Conservation (phyloP, 2,113 vertebrate genomes). For the Aix galericulata region DNA sequence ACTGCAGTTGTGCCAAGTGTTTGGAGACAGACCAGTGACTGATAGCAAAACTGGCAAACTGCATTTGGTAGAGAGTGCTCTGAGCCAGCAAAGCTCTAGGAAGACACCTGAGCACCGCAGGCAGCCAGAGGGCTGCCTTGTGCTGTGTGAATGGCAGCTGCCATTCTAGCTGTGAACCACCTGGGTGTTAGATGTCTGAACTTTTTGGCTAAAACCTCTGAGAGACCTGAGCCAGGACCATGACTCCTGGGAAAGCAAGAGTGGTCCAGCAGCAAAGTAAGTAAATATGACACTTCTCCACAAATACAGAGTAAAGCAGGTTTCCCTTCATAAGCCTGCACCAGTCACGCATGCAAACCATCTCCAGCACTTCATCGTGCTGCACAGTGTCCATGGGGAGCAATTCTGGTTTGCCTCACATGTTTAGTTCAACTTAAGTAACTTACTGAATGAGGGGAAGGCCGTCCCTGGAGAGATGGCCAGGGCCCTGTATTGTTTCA, state of each 20-base stretch:
- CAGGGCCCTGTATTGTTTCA: not conserved
- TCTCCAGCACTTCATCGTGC: not conserved
- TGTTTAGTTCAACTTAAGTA: not conserved
- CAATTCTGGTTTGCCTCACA: not conserved
- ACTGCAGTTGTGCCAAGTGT: not conserved
- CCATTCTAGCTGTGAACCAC: not conserved
- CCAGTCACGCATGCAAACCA: not conserved
- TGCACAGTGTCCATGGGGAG: not conserved
- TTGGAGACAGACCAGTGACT: not conserved
- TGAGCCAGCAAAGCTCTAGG: not conserved
- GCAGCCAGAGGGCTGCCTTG: not conserved
- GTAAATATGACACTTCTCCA: not conserved
- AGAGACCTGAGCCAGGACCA: not conserved
- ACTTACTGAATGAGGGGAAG: not conserved
- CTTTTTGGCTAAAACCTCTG: not conserved
- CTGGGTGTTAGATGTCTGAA: not conserved
- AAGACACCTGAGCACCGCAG: not conserved
- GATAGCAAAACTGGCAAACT: not conserved
- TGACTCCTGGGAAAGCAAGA: not conserved
- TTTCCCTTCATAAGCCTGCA: not conserved
- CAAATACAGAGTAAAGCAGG: not conserved
- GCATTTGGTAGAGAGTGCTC: accelerated
- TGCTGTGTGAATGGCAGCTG: not conserved
- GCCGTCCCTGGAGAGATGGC: not conserved
- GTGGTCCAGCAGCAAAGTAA: not conserved